Percentiles rank a stretch among this genome's conserved stretches.
Evolutionary conservation across 2,113 vertebrate species (phyloP).

Genomic region (Scomber colias): DNA sequence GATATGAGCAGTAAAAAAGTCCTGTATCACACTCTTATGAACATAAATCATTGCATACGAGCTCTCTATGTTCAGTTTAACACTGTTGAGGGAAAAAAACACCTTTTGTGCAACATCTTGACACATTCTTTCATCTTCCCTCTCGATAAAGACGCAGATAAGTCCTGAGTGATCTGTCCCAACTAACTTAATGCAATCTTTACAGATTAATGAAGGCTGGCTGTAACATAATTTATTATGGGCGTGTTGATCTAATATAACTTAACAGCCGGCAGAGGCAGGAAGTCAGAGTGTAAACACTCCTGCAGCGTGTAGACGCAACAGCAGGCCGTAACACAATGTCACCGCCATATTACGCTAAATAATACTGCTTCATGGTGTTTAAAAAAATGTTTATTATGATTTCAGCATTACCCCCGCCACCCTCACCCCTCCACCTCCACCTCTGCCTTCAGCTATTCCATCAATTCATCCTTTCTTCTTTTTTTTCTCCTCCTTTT

Average conservation of each 20-base stretch:
- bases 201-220: constrained; percentile 48
- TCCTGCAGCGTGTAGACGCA: constrained; percentile 31
- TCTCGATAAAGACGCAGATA: constrained; percentile 26
- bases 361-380: constrained; percentile 12
- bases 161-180: constrained; percentile 20
- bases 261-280: constrained; percentile 46
- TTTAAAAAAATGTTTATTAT: not conserved
- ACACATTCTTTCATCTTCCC: constrained; percentile 40
- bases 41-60: constrained; percentile 4
- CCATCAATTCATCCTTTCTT: constrained; percentile 13
- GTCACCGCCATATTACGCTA: constrained; percentile 11
- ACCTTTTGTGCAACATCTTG: constrained; percentile 38
- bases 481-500: constrained; percentile 14
- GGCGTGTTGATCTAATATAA: constrained; percentile 57
- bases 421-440: constrained; percentile 6
- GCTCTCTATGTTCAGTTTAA: constrained; percentile 4
- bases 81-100: constrained; percentile 16
- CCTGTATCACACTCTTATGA: not conserved
- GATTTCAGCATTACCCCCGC: constrained; percentile 17
- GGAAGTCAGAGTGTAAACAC: constrained; percentile 59
- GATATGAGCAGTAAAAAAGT: not conserved
- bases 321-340: constrained; percentile 27
- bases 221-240: constrained; percentile 57
- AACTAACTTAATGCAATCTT: constrained; percentile 45
- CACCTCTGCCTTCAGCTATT: not conserved